phyloP scores from a whole-genome alignment of 2,113 vertebrate species.

The Leptosomus discolor region DNA sequence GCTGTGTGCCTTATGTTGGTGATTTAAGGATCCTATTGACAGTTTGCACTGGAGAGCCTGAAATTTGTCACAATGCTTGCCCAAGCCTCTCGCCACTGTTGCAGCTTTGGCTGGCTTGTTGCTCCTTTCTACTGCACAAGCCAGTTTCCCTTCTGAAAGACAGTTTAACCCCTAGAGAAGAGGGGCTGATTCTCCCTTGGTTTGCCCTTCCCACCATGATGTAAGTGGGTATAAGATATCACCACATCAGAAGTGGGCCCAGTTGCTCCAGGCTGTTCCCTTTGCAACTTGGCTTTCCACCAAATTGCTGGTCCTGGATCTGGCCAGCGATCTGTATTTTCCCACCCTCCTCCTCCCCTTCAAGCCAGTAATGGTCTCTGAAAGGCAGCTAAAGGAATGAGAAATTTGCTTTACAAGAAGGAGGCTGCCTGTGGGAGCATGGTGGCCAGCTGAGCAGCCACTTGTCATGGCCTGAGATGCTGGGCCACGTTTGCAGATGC shows the following conservation, averaged over 20 bases:
- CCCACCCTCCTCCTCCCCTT: background rate
- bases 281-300: background rate
- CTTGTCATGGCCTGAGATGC: background rate
- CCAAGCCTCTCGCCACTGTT: background rate
- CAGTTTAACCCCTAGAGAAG: background rate
- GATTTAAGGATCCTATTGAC: background rate
- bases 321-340: background rate
- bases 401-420: background rate
- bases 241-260: background rate
- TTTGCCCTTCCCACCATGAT: background rate
- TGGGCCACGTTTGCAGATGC: background rate
- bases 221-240: background rate
- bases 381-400: background rate
- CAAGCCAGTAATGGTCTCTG: background rate
- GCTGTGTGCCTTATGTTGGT: fast-evolving
- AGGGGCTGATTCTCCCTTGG: background rate
- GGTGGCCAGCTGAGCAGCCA: background rate
- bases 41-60: background rate
- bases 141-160: background rate
- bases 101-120: background rate
- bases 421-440: background rate
- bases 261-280: background rate
- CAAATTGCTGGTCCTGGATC: background rate
- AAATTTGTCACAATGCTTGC: background rate
- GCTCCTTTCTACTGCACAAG: background rate